Conservation (phyloP, 2,797 vertebrate genomes). For the Centropyge bicolor region DNA sequence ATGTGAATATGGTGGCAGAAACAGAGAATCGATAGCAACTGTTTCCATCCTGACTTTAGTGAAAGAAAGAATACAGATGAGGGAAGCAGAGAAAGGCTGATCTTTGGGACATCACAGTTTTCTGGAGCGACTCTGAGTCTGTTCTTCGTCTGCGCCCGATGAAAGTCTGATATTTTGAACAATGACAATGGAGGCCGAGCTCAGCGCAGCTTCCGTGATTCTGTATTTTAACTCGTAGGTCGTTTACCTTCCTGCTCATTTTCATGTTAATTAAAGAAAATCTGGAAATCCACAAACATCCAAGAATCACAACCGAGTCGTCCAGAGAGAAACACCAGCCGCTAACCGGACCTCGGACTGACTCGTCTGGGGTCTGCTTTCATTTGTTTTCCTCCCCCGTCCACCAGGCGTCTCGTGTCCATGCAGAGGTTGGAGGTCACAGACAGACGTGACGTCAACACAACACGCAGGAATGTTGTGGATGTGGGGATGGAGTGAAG, state of each 20-base stretch:
- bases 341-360: slow-evolving; percentile 2
- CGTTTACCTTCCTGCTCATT: neutral
- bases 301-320: neutral
- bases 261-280: slow-evolving; percentile 2
- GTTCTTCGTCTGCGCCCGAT: neutral
- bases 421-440: slow-evolving; percentile 86
- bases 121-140: neutral
- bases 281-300: slow-evolving; percentile 5
- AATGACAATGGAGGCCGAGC: neutral
- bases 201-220: neutral
- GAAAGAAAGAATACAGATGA: too few species aligned
- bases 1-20: too few species aligned
- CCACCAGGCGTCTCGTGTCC: slow-evolving; percentile 80
- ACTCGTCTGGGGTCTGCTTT: neutral
- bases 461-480: slow-evolving; percentile 84
- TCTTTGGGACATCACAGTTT: too few species aligned
- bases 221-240: neutral
- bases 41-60: too few species aligned
- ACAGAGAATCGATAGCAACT: too few species aligned
- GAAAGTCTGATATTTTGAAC: neutral
- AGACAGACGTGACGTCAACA: slow-evolving; percentile 87
- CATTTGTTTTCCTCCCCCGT: slow-evolving; percentile 57
- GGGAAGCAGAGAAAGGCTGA: too few species aligned
- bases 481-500: slow-evolving; percentile 87
- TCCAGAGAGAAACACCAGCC: neutral